Conservation (phyloP, 2,888 invertebrate species). For the Caradrina kadenii region DNA sequence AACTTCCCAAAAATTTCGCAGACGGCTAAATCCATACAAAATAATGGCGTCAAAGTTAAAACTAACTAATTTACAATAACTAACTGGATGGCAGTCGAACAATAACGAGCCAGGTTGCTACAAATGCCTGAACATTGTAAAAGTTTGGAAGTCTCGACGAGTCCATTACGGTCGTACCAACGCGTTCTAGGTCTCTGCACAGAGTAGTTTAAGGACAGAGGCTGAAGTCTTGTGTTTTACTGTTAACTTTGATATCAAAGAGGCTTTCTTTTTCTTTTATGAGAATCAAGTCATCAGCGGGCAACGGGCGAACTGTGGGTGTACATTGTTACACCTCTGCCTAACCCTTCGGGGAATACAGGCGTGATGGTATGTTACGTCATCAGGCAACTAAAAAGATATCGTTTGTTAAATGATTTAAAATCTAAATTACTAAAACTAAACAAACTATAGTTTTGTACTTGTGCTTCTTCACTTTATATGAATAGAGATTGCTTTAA, state of each 20-base stretch:
- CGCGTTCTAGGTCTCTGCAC: conserved; percentile 72
- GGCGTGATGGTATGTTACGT: no score
- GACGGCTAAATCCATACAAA: conserved; percentile 24
- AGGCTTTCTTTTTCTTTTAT: neutral
- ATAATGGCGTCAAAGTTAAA: conserved; percentile 30
- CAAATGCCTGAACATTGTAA: conserved; percentile 65
- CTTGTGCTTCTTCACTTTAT: no score
- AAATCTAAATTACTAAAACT: no score
- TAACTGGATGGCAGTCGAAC: conserved; percentile 37
- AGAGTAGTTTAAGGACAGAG: conserved; percentile 52
- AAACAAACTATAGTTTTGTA: no score
- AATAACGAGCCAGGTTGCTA: conserved; percentile 61
- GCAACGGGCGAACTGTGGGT: no score
- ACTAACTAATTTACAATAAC: conserved; percentile 49
- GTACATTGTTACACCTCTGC: no score
- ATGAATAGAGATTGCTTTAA: no score
- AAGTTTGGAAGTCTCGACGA: conserved; percentile 69
- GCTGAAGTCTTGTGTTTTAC: neutral
- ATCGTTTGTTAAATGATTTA: no score
- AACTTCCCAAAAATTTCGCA: conserved; percentile 19
- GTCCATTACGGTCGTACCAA: conserved; percentile 83
- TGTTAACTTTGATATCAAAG: neutral
- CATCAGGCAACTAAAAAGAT: no score
- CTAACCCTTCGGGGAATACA: no score
- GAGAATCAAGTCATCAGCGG: no score